Base-by-base conservation (phyloP, 2,113 vertebrate species). In the Atlantisia rogersi region DNA sequence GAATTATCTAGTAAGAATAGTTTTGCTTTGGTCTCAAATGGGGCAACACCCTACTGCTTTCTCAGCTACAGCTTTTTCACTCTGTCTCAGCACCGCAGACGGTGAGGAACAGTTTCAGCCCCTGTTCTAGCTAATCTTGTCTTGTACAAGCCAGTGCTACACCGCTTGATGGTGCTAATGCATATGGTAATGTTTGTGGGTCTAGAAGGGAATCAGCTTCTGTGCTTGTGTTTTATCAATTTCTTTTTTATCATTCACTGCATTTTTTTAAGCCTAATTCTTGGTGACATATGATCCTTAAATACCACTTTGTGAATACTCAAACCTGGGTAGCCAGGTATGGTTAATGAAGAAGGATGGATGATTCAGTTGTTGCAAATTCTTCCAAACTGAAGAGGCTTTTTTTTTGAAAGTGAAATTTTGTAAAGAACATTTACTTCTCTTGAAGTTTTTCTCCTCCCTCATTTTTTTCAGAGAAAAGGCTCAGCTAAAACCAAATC, bases 91-190 rank as follows among this genome's bases (percentile, higher is more conserved):
- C 19, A 29, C 32, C 70, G 42, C 31, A 74, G 15, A 59, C 7
- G 15, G 4, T 18, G 52, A 83, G 52, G 46, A 79, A 58, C 20
- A 9, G 32, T 50, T 87, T 62, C 48, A 82, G 29, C 39, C 24
- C 46, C 1, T 3, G 19, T 53, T 92, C n/a, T 11, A 84, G 58
- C 39, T 92, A 64, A n/a, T 68, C 82, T 39, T 44, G 48, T 26
- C 48, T 37, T 50, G 90, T 15, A 70, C 29, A 95, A 69, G 39
- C 58, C 81, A 44, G 63, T 17, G 12, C 11, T 92, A 70, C 2
- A 84, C 97, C 97, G 97, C 97, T 96, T 60, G 97, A 95, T 97
- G 97, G 97, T 93, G 97, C 97, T 97, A 21, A 93, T 53, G 95
- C 53, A 82, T 76, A 69, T 18, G 22, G 56, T 28, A 96, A 94